Conservation (phyloP, 2,797 vertebrate genomes). For the Chromis chromis region DNA sequence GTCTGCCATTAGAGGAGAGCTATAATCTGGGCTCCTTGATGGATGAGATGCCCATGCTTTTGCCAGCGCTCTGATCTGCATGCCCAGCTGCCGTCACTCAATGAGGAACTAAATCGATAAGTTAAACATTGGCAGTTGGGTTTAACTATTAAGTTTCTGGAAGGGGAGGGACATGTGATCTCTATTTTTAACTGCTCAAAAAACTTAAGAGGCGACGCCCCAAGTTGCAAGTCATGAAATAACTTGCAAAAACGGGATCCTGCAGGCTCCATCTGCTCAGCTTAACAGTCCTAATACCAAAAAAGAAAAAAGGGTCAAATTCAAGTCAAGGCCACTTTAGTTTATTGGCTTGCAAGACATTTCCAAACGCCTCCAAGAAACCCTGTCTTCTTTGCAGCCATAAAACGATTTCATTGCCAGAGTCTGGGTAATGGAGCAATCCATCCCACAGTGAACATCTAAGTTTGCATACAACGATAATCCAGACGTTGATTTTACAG, state of each 20-base stretch:
- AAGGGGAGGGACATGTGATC: slow-evolving; percentile 27
- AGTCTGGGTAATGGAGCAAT: slow-evolving; percentile 63
- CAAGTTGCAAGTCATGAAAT: slow-evolving; percentile 55
- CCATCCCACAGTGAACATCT: slow-evolving; percentile 53
- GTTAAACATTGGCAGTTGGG: slow-evolving; percentile 55
- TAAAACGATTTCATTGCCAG: slow-evolving; percentile 56
- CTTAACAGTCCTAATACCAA: slow-evolving; percentile 46
- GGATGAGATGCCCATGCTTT: slow-evolving; percentile 57
- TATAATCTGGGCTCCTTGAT: slow-evolving; percentile 50
- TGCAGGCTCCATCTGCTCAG: slow-evolving; percentile 56
- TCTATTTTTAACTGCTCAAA: slow-evolving; percentile 45
- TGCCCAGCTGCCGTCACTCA: slow-evolving; percentile 60
- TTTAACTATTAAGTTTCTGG: slow-evolving; percentile 57
- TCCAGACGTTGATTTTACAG: slow-evolving; percentile 50
- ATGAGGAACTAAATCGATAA: slow-evolving; percentile 59
- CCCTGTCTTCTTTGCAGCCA: slow-evolving; percentile 55
- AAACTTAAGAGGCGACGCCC: slow-evolving; percentile 32
- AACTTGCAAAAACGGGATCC: slow-evolving; percentile 12
- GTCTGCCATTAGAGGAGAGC: slow-evolving; percentile 38
- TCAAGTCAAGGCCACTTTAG: slow-evolving; percentile 74
- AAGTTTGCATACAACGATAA: slow-evolving; percentile 60
- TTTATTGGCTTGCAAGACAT: slow-evolving; percentile 66
- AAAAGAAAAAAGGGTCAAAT: slow-evolving; percentile 68
- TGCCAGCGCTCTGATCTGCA: slow-evolving; percentile 64
- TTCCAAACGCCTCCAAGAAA: slow-evolving; percentile 58